A percentile compares a stretch with the other conserved stretches of the same genome.
Conservation (phyloP, 2,888 invertebrate genomes). For the Phragmatobia fuliginosa region DNA sequence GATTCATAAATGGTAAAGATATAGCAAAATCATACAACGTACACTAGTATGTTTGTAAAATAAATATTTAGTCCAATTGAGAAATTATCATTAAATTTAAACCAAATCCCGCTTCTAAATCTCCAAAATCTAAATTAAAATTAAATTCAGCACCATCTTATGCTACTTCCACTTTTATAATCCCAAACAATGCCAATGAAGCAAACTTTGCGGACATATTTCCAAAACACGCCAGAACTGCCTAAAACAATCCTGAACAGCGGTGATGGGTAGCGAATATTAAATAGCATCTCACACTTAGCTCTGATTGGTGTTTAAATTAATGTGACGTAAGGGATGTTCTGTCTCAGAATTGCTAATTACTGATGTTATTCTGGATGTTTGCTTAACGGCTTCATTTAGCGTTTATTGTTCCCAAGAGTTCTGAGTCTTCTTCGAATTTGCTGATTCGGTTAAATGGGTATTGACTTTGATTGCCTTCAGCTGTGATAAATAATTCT, state of each 20-base stretch:
- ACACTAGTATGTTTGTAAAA: no score
- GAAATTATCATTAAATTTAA: neutral
- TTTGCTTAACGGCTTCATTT: constrained; percentile 10
- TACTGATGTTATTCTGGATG: neutral
- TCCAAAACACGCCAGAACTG: constrained; percentile 13
- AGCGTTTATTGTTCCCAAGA: constrained; percentile 27
- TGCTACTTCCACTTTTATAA: constrained; percentile 26
- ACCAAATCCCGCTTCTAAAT: neutral
- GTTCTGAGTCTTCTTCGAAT: neutral
- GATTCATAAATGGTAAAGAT: no score
- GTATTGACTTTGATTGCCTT: neutral
- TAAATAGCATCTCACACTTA: constrained; percentile 47
- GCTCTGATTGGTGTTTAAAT: constrained; percentile 51
- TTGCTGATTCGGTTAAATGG: neutral
- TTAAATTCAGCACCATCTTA: neutral
- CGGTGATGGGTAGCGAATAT: constrained; percentile 40
- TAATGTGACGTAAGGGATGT: constrained; percentile 27
- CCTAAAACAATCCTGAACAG: constrained; percentile 8
- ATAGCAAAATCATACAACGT: no score
- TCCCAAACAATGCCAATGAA: constrained; percentile 16
- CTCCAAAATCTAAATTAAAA: constrained; percentile 7
- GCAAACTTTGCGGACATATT: constrained; percentile 16
- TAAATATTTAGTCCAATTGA: no score
- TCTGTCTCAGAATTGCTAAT: constrained; percentile 11
- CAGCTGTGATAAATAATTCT: neutral